phyloP scores from a whole-genome alignment of 1,140 invertebrate species.

The Nasonia giraulti region DNA sequence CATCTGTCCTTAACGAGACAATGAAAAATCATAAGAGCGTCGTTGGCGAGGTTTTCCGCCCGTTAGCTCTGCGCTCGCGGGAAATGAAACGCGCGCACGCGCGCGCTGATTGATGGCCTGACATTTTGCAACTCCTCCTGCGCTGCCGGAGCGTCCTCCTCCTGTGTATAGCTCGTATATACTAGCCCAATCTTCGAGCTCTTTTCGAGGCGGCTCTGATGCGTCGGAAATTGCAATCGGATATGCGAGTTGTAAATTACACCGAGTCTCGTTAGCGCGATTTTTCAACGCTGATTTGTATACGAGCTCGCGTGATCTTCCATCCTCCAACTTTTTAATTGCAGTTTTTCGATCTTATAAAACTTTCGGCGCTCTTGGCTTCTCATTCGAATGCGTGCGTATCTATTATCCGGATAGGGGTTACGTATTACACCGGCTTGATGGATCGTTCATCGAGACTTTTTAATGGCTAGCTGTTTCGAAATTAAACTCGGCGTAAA shows the following conservation, averaged over 20 bases:
- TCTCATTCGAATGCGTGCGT: no score
- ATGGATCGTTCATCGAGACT: no score
- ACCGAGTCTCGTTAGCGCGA: no score
- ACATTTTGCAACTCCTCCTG: background rate
- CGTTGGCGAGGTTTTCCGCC: background rate
- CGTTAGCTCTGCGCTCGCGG: background rate
- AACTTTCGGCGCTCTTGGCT: background rate
- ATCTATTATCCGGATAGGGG: background rate
- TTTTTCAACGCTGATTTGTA: no score
- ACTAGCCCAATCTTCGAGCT: no score
- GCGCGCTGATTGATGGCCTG: slow-evolving; percentile 4
- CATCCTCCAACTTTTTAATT: slow-evolving; percentile 10
- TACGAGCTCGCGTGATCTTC: background rate
- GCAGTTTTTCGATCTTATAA: slow-evolving; percentile 2
- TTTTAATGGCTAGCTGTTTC: no score
- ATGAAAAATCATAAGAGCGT: slow-evolving; percentile 32
- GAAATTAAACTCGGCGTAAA: no score
- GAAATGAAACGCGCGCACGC: background rate
- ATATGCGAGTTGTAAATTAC: no score
- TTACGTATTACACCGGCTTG: no score
- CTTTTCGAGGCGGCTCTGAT: no score
- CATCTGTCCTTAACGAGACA: slow-evolving; percentile 33
- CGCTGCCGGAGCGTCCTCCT: background rate
- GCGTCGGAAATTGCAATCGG: no score
- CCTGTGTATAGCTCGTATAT: no score